A percentile compares a stretch with the other conserved stretches of the same genome.
These are phyloP conservation scores for Nothocercus julius DNA, from an alignment of 2,113 vertebrate genomes.

Conservation along the genomic window DNA sequence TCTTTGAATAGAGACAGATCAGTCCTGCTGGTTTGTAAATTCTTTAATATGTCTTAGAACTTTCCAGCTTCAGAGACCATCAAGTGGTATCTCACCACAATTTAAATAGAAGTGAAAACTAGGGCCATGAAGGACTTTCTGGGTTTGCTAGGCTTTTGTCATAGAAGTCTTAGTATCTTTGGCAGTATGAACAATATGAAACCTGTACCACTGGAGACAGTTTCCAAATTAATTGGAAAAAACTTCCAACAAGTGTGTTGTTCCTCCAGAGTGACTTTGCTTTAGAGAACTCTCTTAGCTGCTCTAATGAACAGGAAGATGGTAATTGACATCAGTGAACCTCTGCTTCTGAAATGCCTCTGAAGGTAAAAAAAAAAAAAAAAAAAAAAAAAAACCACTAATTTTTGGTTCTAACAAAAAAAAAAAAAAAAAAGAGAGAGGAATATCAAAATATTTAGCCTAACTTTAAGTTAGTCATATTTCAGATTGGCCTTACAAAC, in stretches of 20 bases:
- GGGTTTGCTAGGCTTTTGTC: neutral
- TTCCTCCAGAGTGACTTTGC: neutral
- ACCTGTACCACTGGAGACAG: rapidly evolving
- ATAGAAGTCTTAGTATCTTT: neutral
- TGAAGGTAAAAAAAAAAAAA: neutral
- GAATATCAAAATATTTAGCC: neutral
- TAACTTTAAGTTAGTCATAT: neutral
- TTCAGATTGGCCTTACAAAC: neutral
- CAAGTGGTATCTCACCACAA: neutral
- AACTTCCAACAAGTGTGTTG: neutral
- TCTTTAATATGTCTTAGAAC: neutral
- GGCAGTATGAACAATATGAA: neutral
- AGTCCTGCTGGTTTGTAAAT: neutral
- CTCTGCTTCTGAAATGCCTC: neutral
- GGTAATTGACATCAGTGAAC: neutral
- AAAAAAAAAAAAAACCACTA: no score
- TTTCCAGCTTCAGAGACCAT: neutral
- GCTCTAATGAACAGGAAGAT: neutral
- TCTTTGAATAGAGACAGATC: neutral
- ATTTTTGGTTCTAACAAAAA: no score
- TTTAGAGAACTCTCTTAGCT: neutral
- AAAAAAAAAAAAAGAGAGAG: no score
- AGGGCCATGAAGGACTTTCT: neutral
- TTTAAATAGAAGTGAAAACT: neutral
- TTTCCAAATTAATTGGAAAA: neutral